These are phyloP conservation scores for Pogonognathellus flavescens DNA, from an alignment of 1,140 invertebrate species.

Conservation along the genomic window DNA sequence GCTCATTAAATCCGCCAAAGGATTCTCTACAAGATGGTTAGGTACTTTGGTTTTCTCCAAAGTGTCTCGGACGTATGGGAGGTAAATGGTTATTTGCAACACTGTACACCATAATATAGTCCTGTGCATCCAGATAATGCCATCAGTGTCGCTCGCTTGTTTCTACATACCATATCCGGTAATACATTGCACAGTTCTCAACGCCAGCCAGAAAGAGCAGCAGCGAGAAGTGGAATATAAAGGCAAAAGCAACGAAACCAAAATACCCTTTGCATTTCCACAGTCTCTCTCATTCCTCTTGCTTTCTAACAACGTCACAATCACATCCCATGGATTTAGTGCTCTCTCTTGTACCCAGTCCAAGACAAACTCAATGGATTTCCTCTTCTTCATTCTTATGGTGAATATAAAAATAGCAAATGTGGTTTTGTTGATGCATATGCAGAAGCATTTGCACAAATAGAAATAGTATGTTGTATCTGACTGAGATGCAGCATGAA, in stretches of 20 bases:
- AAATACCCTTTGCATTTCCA: constrained; percentile 8
- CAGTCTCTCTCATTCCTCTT: background rate
- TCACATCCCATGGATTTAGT: constrained; percentile 40
- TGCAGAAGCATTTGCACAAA: background rate
- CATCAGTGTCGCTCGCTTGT: constrained; percentile 32
- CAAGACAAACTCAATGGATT: constrained; percentile 20
- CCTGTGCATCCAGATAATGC: constrained; percentile 41
- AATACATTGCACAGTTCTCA: constrained; percentile 17
- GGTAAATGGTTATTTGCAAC: too few relatives aligned
- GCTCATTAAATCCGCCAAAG: too few relatives aligned
- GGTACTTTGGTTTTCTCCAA: too few relatives aligned
- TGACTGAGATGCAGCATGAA: background rate
- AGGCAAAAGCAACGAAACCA: background rate
- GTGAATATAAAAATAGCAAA: background rate
- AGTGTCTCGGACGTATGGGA: too few relatives aligned
- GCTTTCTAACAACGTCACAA: constrained; percentile 12
- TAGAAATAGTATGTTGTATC: background rate
- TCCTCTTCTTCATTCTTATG: background rate
- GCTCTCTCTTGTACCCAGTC: background rate
- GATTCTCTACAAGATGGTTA: too few relatives aligned
- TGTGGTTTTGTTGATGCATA: background rate
- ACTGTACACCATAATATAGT: background rate
- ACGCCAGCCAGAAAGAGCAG: background rate
- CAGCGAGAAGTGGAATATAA: background rate
- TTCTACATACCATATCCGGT: constrained; percentile 22